These are phyloP conservation scores for Oscheius myriophilus DNA, from an alignment of 2,888 invertebrate species.

Conservation along the genomic window DNA sequence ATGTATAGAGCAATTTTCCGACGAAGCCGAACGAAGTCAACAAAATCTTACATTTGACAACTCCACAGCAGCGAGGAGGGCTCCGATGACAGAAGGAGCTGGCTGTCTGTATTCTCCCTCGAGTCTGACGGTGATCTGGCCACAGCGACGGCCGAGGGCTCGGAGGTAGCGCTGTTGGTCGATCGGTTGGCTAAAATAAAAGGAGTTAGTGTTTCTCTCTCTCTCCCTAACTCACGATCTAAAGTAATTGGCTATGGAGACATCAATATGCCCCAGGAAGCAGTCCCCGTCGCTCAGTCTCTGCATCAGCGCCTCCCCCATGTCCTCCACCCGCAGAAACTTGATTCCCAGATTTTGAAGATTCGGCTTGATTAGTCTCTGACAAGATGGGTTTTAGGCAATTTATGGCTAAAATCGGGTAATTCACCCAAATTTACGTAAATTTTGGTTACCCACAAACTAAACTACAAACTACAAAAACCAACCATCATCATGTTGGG, in stretches of 20 bases:
- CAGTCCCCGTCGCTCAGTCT: neutral
- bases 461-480: neutral
- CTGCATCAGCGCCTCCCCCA: conserved; percentile 16
- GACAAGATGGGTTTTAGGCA: neutral
- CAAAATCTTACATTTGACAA: conserved; percentile 6
- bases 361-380: neutral
- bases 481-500: conserved; percentile 15
- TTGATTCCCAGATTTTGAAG: neutral
- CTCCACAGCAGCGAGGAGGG: conserved; percentile 4
- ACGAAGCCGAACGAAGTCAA: neutral
- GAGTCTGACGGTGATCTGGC: conserved; percentile 6
- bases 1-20: too few species aligned
- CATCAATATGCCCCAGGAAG: neutral
- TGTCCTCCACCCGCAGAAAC: conserved; percentile 5
- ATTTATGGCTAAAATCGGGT: too few species aligned
- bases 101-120: neutral
- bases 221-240: conserved; percentile 13
- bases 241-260: conserved; percentile 17
- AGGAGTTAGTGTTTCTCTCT: too few species aligned
- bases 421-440: too few species aligned
- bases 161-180: conserved; percentile 13
- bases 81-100: conserved; percentile 9
- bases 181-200: conserved; percentile 13
- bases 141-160: conserved; percentile 1
- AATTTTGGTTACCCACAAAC: too few species aligned